A percentile compares a stretch with the other conserved stretches of the same genome.
Conservation (phyloP, 1,140 invertebrate species). For the Leptinotarsa undecemlineata region DNA sequence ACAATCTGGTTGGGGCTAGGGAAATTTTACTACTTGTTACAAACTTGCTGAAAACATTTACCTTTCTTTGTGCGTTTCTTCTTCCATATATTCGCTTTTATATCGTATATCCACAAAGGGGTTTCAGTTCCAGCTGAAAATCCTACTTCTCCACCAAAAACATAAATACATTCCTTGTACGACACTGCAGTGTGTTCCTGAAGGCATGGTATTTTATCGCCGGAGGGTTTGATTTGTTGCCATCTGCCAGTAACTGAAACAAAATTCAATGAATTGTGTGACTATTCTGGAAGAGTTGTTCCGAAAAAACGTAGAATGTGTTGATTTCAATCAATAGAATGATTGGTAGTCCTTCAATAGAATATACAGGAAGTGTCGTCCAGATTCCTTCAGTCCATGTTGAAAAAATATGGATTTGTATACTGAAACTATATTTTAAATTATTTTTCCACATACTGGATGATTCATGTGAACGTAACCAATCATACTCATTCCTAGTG, state of each 20-base stretch:
- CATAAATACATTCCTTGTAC: slow-evolving; percentile 75
- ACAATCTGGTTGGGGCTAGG: too few species aligned
- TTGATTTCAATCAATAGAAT: neutral
- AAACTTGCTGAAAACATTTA: slow-evolving; percentile 19
- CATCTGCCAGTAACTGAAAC: slow-evolving; percentile 67
- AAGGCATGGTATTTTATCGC: slow-evolving; percentile 74
- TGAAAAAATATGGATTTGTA: too few species aligned
- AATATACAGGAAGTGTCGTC: too few species aligned
- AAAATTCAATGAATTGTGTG: neutral
- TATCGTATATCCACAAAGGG: slow-evolving; percentile 85
- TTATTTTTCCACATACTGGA: too few species aligned
- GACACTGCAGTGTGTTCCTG: slow-evolving; percentile 85
- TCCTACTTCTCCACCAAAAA: slow-evolving; percentile 88
- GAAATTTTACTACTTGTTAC: too few species aligned
- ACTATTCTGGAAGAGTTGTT: too few species aligned
- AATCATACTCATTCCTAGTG: too few species aligned
- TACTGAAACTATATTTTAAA: too few species aligned
- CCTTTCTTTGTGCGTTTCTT: slow-evolving; percentile 65
- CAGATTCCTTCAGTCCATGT: too few species aligned
- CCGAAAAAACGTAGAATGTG: neutral
- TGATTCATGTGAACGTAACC: too few species aligned
- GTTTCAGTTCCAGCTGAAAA: slow-evolving; percentile 79
- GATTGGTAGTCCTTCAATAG: too few species aligned
- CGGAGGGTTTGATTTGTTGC: slow-evolving; percentile 70
- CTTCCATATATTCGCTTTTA: slow-evolving; percentile 72